Percentiles rank a stretch among this genome's conserved stretches.
Evolutionary conservation across 1,140 invertebrate species (phyloP).

Genomic region (Drosophila funebris): DNA sequence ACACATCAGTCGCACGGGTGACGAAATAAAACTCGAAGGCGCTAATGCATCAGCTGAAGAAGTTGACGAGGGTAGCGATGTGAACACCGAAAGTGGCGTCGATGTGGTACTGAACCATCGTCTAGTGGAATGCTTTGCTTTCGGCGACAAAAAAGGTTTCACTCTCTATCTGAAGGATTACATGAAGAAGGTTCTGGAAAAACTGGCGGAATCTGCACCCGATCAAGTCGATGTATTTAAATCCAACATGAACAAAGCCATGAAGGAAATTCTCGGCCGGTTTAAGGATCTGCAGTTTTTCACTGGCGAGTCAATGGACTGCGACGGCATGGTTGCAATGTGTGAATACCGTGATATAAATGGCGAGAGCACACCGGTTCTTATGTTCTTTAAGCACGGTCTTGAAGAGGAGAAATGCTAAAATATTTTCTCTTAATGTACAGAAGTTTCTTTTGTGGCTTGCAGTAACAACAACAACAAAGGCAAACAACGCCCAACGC

Average conservation of each 20-base stretch:
- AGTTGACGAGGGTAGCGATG: slow-evolving; percentile 93
- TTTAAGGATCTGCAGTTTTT: slow-evolving; percentile 98
- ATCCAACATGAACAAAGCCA: slow-evolving; percentile 96
- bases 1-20: slow-evolving; percentile 90
- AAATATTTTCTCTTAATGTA: slow-evolving; percentile 35
- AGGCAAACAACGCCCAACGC: slow-evolving; percentile 20
- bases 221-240: slow-evolving; percentile 95
- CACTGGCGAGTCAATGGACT: slow-evolving; percentile 97
- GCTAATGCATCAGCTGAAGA: slow-evolving; percentile 97
- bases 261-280: slow-evolving; percentile 95
- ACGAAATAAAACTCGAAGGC: slow-evolving; percentile 92
- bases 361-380: slow-evolving; percentile 91
- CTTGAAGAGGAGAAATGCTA: slow-evolving; percentile 97
- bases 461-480: not conserved
- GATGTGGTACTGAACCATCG: slow-evolving; percentile 97
- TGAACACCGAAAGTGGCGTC: slow-evolving; percentile 90
- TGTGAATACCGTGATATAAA: slow-evolving; percentile 96
- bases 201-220: slow-evolving; percentile 91
- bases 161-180: slow-evolving; percentile 97
- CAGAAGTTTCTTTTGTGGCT: not conserved
- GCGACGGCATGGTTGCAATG: slow-evolving; percentile 96
- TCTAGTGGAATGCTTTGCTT: slow-evolving; percentile 93
- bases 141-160: slow-evolving; percentile 94
- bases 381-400: slow-evolving; percentile 98
- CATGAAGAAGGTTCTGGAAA: slow-evolving; percentile 96